Evolutionary conservation across 2,797 vertebrate species (phyloP).

Genomic region (Dendrocincla tyrannina): DNA sequence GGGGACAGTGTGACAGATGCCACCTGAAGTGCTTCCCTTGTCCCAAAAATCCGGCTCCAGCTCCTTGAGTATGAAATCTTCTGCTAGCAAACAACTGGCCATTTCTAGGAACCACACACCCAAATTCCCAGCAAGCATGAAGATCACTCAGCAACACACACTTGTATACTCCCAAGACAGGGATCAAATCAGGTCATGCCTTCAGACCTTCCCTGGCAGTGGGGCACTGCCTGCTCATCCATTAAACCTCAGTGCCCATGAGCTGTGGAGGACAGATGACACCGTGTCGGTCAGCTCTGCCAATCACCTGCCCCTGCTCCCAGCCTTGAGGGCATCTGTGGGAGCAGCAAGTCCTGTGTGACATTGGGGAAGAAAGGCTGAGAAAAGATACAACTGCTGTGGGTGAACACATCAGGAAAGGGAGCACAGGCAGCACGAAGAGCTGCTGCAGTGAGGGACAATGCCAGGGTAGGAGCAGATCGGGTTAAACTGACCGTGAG

Average conservation of each 20-base stretch:
- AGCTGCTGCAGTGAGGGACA: not conserved
- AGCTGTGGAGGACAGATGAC: not conserved
- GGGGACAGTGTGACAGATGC: accelerated
- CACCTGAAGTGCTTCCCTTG: not conserved
- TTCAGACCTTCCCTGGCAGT: not conserved
- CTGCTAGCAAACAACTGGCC: not conserved
- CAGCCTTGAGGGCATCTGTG: not conserved
- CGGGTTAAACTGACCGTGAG: not conserved
- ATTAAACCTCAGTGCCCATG: accelerated
- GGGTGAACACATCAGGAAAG: not conserved
- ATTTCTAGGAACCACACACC: not conserved
- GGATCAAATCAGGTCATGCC: not conserved
- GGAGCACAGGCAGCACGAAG: not conserved
- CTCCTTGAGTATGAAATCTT: accelerated
- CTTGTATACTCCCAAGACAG: accelerated
- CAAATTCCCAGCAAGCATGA: not conserved
- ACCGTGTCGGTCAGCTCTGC: not conserved
- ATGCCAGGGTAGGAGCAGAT: not conserved
- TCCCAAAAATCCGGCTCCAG: not conserved
- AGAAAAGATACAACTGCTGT: not conserved
- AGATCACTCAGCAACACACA: not conserved
- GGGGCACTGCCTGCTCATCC: not conserved
- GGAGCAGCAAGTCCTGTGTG: accelerated
- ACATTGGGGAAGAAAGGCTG: not conserved
- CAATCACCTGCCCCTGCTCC: not conserved